Percentiles rank a stretch among this genome's conserved stretches.
Conservation (phyloP, 64 coral and sea anemone genomes). For the Platygyra sinensis region DNA sequence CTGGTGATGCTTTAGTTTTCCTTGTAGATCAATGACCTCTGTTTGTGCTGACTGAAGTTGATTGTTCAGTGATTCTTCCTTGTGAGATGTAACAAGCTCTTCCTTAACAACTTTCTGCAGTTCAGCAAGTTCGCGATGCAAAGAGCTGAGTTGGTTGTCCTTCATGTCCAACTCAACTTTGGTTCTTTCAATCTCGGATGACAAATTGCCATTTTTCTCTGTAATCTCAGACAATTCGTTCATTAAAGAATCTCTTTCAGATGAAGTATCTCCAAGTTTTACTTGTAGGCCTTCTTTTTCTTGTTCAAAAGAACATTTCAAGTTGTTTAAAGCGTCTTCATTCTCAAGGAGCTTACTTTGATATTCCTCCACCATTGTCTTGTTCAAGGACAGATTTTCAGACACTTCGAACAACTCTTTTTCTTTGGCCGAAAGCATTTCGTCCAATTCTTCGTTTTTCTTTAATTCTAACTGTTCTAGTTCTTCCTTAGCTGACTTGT, state of each 20-base stretch:
- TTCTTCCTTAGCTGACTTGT: not conserved
- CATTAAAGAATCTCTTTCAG: conserved; percentile 5
- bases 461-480: not conserved
- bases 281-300: not conserved
- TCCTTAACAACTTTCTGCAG: conserved; percentile 14
- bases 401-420: not conserved
- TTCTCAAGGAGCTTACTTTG: not conserved
- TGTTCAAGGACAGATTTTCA: not conserved
- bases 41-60: not conserved
- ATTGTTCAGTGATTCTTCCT: not conserved
- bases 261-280: not conserved
- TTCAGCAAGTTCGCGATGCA: not conserved
- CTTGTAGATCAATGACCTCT: conserved; percentile 8
- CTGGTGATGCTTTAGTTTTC: not conserved
- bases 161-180: not conserved
- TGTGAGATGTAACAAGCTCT: not conserved
- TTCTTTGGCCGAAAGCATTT: not conserved
- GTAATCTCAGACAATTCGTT: not conserved
- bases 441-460: not conserved
- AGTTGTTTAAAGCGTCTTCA: not conserved
- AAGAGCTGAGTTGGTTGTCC: not conserved
- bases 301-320: not conserved
- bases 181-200: conserved; percentile 13
- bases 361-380: conserved; percentile 2
- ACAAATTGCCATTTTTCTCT: not conserved